Conservation (phyloP, 2,113 vertebrate species). For the Tachysurus fulvidraco region DNA sequence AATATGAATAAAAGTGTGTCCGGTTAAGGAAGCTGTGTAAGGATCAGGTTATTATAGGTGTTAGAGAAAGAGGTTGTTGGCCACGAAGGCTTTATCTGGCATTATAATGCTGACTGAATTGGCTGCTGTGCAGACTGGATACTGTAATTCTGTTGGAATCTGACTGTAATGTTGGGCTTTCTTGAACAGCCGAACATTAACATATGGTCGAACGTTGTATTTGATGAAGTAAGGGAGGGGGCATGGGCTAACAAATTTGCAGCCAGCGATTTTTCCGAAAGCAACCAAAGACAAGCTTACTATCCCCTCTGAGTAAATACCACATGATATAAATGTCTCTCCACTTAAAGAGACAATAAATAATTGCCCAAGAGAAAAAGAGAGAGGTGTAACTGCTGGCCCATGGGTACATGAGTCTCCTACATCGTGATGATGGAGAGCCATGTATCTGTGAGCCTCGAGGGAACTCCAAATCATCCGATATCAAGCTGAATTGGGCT, state of each 20-base stretch:
- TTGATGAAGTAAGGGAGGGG: constrained; percentile 33
- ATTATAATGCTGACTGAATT: constrained; percentile 41
- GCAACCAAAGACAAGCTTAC: constrained; percentile 50
- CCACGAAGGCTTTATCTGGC: constrained; percentile 17
- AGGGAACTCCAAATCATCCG: background rate
- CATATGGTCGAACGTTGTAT: constrained; percentile 9
- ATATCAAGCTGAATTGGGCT: constrained; percentile 15
- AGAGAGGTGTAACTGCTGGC: constrained; percentile 16
- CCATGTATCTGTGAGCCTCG: constrained; percentile 14
- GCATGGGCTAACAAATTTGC: constrained; percentile 23
- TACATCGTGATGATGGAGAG: constrained; percentile 29
- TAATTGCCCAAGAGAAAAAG: constrained; percentile 15
- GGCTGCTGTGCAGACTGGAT: constrained; percentile 57
- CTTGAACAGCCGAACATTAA: constrained; percentile 8
- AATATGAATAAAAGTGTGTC: constrained; percentile 47
- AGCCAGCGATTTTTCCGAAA: constrained; percentile 23
- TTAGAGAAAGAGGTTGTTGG: constrained; percentile 39
- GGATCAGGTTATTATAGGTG: constrained; percentile 9
- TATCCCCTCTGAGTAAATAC: constrained; percentile 38
- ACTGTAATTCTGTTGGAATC: constrained; percentile 57
- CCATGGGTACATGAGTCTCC: constrained; percentile 24
- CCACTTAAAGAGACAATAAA: constrained; percentile 49
- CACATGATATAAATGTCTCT: constrained; percentile 41
- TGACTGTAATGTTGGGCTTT: constrained; percentile 50
- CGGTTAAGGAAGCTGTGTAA: constrained; percentile 32